These are phyloP conservation scores for Xerus rutilus DNA, from an alignment of 2,797 vertebrate species.

Conservation along the genomic window DNA sequence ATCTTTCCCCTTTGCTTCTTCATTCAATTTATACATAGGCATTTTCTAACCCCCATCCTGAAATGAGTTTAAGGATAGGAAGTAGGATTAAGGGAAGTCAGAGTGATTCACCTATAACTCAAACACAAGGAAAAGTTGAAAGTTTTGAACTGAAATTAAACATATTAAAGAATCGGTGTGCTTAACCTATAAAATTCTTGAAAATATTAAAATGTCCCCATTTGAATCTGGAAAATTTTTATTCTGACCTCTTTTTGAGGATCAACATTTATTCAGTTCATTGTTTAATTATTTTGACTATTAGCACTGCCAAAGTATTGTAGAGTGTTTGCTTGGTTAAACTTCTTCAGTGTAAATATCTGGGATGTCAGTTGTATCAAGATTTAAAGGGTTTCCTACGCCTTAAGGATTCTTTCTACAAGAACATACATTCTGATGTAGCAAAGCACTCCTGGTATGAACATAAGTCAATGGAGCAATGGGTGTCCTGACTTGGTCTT, in stretches of 20 bases:
- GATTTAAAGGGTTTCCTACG: not conserved
- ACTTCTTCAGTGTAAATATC: slow-evolving; percentile 16
- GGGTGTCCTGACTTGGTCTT: not conserved
- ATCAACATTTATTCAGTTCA: not conserved
- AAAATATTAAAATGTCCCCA: slow-evolving; percentile 26
- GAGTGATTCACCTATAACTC: not conserved
- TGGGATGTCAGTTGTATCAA: not conserved
- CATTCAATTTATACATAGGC: not conserved
- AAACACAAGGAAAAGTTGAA: not conserved
- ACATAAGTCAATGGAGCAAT: not conserved
- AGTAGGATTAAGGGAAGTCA: slow-evolving; percentile 10
- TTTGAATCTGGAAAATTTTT: slow-evolving; percentile 28
- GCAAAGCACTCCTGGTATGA: not conserved
- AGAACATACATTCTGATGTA: slow-evolving; percentile 4
- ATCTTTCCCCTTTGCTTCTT: not conserved
- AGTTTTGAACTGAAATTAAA: slow-evolving; percentile 43
- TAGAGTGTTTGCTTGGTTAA: slow-evolving; percentile 21
- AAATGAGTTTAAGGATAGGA: slow-evolving; percentile 10
- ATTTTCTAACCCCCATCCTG: not conserved
- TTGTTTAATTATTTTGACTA: slow-evolving; percentile 40
- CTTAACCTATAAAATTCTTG: not conserved
- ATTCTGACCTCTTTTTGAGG: not conserved
- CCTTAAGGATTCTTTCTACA: not conserved
- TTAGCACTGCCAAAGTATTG: not conserved
- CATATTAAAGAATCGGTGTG: slow-evolving; percentile 33